A percentile compares a stretch with the other conserved stretches of the same genome.
phyloP scores from a whole-genome alignment of 1,140 invertebrate genomes.

The Aethina tumida region DNA sequence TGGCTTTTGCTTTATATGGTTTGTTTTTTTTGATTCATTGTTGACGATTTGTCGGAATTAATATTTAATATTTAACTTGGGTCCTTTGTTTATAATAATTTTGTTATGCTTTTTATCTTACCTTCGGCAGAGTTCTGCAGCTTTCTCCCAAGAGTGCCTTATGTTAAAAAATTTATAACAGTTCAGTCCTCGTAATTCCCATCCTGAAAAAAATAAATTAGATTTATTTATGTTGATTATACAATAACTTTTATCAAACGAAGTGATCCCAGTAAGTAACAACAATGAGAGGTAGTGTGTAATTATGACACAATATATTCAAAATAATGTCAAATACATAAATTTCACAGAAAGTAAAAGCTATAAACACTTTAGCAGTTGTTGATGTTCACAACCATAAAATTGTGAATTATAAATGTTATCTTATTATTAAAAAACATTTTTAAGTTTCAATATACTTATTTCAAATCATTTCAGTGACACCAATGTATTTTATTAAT shows the following conservation, averaged over 20 bases:
- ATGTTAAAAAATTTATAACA: constrained; percentile 96
- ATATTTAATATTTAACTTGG: too few species aligned
- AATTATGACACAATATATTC: background rate
- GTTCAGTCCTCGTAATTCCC: constrained; percentile 81
- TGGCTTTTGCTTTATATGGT: too few species aligned
- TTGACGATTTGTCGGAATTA: too few species aligned
- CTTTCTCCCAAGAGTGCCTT: constrained; percentile 90
- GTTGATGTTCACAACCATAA: constrained; percentile 5
- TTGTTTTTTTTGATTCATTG: too few species aligned
- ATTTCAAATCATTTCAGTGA: too few species aligned
- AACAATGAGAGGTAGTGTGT: background rate
- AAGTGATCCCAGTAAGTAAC: background rate
- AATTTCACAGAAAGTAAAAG: background rate
- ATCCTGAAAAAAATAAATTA: constrained; percentile 57
- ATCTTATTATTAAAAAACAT: too few species aligned
- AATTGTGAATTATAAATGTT: too few species aligned
- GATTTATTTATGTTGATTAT: background rate
- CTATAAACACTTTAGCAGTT: constrained; percentile 1
- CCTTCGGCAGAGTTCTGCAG: constrained; percentile 88
- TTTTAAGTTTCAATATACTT: too few species aligned
- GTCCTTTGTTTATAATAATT: too few species aligned
- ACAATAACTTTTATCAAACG: background rate
- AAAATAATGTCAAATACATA: background rate
- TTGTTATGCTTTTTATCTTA: too few species aligned
- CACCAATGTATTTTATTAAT: too few species aligned